Evolutionary conservation across 2,888 invertebrate genomes (phyloP).

Genomic region (Drosophila robusta): DNA sequence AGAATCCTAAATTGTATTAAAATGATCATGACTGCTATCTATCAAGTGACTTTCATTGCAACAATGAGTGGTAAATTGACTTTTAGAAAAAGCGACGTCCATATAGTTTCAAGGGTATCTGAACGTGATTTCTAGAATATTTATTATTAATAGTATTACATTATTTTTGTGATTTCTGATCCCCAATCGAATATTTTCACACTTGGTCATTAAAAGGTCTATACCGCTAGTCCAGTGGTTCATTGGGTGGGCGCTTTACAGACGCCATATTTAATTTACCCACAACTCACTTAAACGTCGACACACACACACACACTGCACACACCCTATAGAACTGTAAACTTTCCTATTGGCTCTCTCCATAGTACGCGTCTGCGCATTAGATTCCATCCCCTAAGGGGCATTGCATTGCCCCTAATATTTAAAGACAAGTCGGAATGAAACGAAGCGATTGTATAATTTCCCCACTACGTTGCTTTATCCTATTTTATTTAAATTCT

Average conservation of each 20-base stretch:
- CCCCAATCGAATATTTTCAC: slow-evolving; percentile 19
- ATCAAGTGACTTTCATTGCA: too few species aligned
- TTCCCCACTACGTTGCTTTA: not conserved
- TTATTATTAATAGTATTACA: not conserved
- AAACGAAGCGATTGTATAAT: slow-evolving; percentile 5
- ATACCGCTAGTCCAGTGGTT: slow-evolving; percentile 5
- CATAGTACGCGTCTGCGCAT: slow-evolving; percentile 63
- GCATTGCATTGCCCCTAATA: slow-evolving; percentile 28
- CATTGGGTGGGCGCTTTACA: slow-evolving; percentile 44
- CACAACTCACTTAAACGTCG: slow-evolving; percentile 39
- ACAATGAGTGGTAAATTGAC: not conserved
- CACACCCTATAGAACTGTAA: slow-evolving; percentile 33
- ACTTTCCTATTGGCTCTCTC: slow-evolving; percentile 72
- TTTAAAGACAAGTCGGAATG: slow-evolving; percentile 8
- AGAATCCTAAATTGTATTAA: not conserved
- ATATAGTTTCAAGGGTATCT: not conserved
- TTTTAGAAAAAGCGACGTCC: not conserved
- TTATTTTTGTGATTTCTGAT: slow-evolving; percentile 5
- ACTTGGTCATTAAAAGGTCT: slow-evolving; percentile 27
- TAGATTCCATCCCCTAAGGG: slow-evolving; percentile 49
- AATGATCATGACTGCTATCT: too few species aligned
- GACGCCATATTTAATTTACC: slow-evolving; percentile 74
- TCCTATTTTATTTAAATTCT: not conserved
- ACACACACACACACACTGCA: slow-evolving; percentile 13
- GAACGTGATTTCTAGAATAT: not conserved